phyloP scores from a whole-genome alignment of 2,888 invertebrate species.

The Apodemia duryi region DNA sequence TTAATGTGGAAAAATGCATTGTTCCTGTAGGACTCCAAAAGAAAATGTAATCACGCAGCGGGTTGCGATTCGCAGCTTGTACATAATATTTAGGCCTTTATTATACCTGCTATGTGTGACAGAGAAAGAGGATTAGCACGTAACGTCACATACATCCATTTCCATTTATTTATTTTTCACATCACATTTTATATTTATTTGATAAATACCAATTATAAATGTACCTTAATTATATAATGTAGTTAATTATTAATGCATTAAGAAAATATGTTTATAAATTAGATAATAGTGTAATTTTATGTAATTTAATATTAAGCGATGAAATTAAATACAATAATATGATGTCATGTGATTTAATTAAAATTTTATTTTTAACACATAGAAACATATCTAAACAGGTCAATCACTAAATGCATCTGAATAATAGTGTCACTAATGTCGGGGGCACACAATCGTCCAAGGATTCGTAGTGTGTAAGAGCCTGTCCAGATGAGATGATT shows the following conservation, averaged over 20 bases:
- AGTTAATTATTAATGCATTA: slow-evolving; percentile 9
- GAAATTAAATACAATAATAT: slow-evolving; percentile 8
- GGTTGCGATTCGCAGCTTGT: no score
- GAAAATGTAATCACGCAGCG: neutral
- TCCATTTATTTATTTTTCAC: neutral
- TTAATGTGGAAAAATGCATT: neutral
- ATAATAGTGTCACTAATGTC: no score
- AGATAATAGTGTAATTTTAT: slow-evolving; percentile 10
- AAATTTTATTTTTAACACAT: slow-evolving; percentile 7
- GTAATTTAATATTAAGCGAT: slow-evolving; percentile 10
- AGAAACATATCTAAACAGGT: no score
- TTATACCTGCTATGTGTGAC: neutral
- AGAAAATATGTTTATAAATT: slow-evolving; percentile 10
- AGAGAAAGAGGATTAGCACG: neutral
- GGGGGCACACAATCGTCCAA: no score
- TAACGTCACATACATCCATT: slow-evolving; percentile 1
- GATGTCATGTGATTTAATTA: slow-evolving; percentile 10
- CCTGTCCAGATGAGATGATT: no score
- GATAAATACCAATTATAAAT: slow-evolving; percentile 5
- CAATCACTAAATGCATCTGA: no score
- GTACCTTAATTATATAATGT: slow-evolving; percentile 6
- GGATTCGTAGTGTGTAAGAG: no score
- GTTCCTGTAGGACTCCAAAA: neutral
- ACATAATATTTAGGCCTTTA: slow-evolving; percentile 9
- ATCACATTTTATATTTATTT: slow-evolving; percentile 9